Base-by-base conservation (phyloP, 2,888 invertebrate genomes). In the Leuctra nigra region DNA sequence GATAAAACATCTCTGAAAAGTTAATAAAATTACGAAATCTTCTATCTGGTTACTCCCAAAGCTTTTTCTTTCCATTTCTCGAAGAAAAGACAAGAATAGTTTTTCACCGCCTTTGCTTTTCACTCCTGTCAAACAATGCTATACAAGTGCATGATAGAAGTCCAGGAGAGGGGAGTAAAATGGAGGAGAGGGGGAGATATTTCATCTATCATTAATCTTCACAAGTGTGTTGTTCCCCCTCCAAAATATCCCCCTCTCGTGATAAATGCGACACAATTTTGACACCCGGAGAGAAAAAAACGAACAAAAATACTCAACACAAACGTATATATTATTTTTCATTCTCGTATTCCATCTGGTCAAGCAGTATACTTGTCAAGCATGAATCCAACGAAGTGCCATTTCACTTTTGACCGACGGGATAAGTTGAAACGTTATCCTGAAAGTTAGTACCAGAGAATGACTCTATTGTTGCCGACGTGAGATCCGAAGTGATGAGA, bases 241-340 rank as follows among this genome's bases (percentile, higher is more conserved):
- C 16, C 29, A n/a, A 41, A 11, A 29, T 6, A 38, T 38, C 3
- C 13, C 33, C 50, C 35, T 18, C 35, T 35, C 36, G 35, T 50
- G 50, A 50, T 50, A 50, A 50, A 50, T 50, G 35, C 50, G 35
- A 35, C 50, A 50, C 50, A 50, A 35, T 50, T 50, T 35, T 50
- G 50, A 50, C 50, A 50, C 33, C 50, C 50, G 35, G 9, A 35
- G 20, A 20, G 50, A 35, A 50, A 50, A 35, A 29, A 18, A 50
- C 50, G 20, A 9, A 33, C 24, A 13, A 33, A 18, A 25, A 39
- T 35, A 50, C 35, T 50, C n/a, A n/a, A 29, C 22, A 50, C 50
- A 35, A 9, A 33, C 24, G 11, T 35, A 18, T 47, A 39, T 35
- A 50, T 50, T 50, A 33, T 20, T 50, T 50, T 35, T 18, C 4